phyloP scores from a whole-genome alignment of 2,797 vertebrate species.

The Brachyalestes nurse region DNA sequence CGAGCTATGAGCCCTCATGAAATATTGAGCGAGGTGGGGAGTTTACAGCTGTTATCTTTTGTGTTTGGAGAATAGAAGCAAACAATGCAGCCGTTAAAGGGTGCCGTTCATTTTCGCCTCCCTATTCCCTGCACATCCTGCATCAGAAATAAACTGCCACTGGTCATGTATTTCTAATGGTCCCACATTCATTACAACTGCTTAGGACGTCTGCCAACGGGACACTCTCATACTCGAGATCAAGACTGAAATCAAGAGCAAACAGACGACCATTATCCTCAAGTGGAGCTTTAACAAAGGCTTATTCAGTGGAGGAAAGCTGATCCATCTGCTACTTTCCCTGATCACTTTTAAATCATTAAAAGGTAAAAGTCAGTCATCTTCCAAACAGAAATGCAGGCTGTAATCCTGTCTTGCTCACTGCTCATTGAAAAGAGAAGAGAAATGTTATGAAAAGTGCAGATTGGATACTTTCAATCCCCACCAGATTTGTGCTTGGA shows the following conservation, averaged over 20 bases:
- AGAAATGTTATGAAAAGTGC: too few relatives aligned
- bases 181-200: constrained; percentile 3
- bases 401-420: not conserved
- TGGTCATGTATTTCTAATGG: constrained; percentile 15
- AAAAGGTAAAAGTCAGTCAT: not conserved
- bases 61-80: constrained; percentile 32
- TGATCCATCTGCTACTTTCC: constrained; percentile 23
- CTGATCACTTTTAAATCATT: not conserved
- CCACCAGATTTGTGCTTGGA: too few relatives aligned
- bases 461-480: not conserved
- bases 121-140: not conserved
- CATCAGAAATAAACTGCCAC: constrained; percentile 23
- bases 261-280: constrained; percentile 25
- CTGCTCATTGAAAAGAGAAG: not conserved
- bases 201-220: constrained; percentile 22
- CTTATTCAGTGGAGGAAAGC: constrained; percentile 8
- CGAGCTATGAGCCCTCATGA: constrained; percentile 38
- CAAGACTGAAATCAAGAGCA: constrained; percentile 5
- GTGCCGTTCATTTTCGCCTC: not conserved
- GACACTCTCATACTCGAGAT: not conserved
- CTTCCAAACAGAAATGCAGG: not conserved
- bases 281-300: not conserved
- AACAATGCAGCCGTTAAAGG: constrained; percentile 27
- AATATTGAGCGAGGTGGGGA: constrained; percentile 38
- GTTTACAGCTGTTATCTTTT: constrained; percentile 50